Evolutionary conservation across 2,797 vertebrate species (phyloP), one percentile per base, ranked within the genome.

Genomic region (Helicolenus hilgendorfi): DNA sequence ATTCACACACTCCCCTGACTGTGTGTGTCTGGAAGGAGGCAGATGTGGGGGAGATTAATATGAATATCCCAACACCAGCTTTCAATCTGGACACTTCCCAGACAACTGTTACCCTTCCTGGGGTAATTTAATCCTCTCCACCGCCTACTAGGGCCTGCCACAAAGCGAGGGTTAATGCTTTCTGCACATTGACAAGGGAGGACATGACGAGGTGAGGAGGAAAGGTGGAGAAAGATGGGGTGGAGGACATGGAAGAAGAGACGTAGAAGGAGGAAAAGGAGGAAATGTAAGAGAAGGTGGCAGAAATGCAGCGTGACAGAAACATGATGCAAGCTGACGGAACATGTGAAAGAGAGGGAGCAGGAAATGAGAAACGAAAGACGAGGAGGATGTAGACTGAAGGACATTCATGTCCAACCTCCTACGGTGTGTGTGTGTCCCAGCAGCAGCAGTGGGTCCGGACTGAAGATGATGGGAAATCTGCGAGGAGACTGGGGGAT

Each of bases 181-280:
- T 96, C 79, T 89, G 65, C 94, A 95, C 72, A 89, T 83, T 89
- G 86, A 82, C 59, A 87, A 72, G 79, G 63, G 70, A 89, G 86
- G 85, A 87, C 59, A 77, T 73, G 74, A 79, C 76, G 82, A 89
- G 81, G 29, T 27, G 79, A 78, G 81, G 89, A 85, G 33, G 14
- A 56, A 72, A 31, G 31, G 71, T 56, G 77, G 72, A 59, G 84
- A 80, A 70, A 75, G 75, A 85, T 22, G 10, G 18, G 63, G 53
- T 72, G 73, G 76, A 72, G 71, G 77, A 83, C 33, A 45, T 9
- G 14, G 53, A 72, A 33, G 15, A 83, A 53, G 64, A 86, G 20
- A 64, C 56, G 36, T 26, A 83, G 71, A 65, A 81, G 63, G 20
- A 80, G 26, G 60, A 77, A 35, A 55, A 49, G 55, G 55, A 56